Percentiles rank a stretch among this genome's conserved stretches.
These are phyloP conservation scores for Nesogale talazaci DNA, from an alignment of 2,113 vertebrate genomes.

Conservation along the genomic window DNA sequence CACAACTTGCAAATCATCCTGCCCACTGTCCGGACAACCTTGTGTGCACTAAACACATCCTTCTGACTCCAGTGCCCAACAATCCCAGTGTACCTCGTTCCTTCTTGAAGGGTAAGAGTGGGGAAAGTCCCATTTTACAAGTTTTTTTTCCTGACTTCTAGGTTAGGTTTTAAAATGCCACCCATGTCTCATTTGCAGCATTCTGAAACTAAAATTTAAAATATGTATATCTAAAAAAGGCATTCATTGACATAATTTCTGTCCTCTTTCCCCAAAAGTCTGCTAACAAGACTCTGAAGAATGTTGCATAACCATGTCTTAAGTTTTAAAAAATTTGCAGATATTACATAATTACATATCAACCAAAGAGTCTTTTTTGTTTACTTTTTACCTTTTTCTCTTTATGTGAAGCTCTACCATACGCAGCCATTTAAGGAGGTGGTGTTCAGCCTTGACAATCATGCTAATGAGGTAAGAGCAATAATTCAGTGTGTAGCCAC, in stretches of 20 bases:
- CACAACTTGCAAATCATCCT: background rate
- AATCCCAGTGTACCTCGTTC: background rate
- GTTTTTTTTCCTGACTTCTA: background rate
- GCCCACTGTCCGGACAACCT: background rate
- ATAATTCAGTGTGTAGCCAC: constrained; percentile 66
- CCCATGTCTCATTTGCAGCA: background rate
- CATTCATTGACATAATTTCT: constrained; percentile 25
- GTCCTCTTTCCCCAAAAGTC: background rate
- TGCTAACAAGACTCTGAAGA: constrained; percentile 35
- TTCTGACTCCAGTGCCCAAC: background rate
- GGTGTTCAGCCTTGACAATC: constrained; percentile 59
- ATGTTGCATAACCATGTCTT: constrained; percentile 19
- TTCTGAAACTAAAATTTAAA: constrained; percentile 38
- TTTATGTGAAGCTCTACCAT: constrained; percentile 34
- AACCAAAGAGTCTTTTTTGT: constrained; percentile 27
- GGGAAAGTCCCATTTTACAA: background rate
- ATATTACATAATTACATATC: constrained; percentile 7
- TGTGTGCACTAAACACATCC: background rate
- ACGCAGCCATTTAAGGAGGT: constrained; percentile 32
- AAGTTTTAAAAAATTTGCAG: background rate
- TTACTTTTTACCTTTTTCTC: constrained; percentile 21
- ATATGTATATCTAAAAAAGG: constrained; percentile 16
- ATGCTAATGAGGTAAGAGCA: constrained; percentile 63
- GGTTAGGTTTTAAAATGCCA: too few relatives aligned
- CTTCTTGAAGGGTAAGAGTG: background rate